Evolutionary conservation across 2,797 vertebrate species (phyloP).

Genomic region (Rhinatrema bivittatum): DNA sequence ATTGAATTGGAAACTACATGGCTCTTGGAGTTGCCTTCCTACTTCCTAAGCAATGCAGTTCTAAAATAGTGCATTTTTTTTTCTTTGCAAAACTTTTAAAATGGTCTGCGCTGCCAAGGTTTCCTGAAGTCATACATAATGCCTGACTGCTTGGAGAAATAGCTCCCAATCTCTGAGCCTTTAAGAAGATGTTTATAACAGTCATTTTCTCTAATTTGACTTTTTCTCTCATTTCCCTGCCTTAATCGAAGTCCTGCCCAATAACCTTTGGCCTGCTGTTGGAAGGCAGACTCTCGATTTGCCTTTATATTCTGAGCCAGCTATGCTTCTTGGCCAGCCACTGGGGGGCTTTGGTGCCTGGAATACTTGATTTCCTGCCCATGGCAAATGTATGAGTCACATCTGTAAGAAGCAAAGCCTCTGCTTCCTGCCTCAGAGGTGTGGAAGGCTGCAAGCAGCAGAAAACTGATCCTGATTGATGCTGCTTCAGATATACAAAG

Average conservation of each 20-base stretch:
- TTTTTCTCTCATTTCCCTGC: slow-evolving; percentile 33
- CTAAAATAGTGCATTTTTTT: too few species aligned
- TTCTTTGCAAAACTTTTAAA: background rate
- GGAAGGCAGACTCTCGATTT: slow-evolving; percentile 35
- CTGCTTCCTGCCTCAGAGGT: too few species aligned
- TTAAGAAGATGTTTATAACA: slow-evolving; percentile 12
- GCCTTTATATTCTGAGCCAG: slow-evolving; percentile 35
- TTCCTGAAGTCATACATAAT: background rate
- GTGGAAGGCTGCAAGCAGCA: slow-evolving; percentile 10
- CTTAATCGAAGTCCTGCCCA: too few species aligned
- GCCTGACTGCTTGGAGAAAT: background rate
- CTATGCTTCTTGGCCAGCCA: slow-evolving; percentile 27
- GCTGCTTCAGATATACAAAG: slow-evolving; percentile 1
- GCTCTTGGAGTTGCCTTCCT: too few species aligned
- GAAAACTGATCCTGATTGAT: slow-evolving; percentile 3
- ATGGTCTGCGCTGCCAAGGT: slow-evolving; percentile 1
- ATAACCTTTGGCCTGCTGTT: slow-evolving; percentile 25
- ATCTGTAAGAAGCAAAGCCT: slow-evolving; percentile 17
- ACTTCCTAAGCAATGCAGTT: too few species aligned
- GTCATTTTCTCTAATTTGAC: slow-evolving; percentile 18
- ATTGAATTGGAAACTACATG: too few species aligned
- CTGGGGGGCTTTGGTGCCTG: slow-evolving; percentile 24
- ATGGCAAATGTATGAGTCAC: slow-evolving; percentile 20
- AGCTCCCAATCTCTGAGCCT: background rate
- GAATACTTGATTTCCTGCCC: slow-evolving; percentile 36